Base-by-base conservation (phyloP, 2,113 vertebrate species). In the Hippocampus abdominalis region DNA sequence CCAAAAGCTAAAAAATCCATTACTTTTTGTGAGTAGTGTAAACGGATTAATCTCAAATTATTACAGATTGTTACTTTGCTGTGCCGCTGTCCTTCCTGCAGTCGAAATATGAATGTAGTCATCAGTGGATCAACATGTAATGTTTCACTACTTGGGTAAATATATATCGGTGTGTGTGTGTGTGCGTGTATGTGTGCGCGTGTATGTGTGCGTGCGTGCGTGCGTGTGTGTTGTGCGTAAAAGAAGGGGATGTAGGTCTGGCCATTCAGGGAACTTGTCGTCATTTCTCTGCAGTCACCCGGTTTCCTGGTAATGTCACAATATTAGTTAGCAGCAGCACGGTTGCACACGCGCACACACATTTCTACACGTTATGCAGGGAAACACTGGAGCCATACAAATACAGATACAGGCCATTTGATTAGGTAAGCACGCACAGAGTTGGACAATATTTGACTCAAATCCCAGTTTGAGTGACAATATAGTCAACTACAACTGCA, bases 221-320 rank as follows among this genome's bases (percentile, higher is more conserved):
- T 54, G 53, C 53, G 4, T n/a, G 9, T 10, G 11, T 5, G 54
- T 57, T 11, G 80, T 70, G 68, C 61, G 69, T 74, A 72, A 84
- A 64, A 80, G 80, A 83, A 87, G 80, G 81, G 75, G 85, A 87
- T 85, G 85, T 88, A 87, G 84, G 71, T 84, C 86, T 89, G 91
- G 85, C 80, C 89, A 86, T 92, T 91, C 89, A 89, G 84, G 88
- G 91, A 91, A 92, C 80, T 90, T 84, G 76, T 87, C 70, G 2
- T 59, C 75, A 89, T 78, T 92, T 92, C 90, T 91, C 77, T 87
- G 88, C 86, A 91, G 62, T 84, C 65, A n/a, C 18, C 64, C 60
- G 39, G 29, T 86, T 92, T 91, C 90, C 89, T 91, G 88, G 85
- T 87, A 87, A 76, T 84, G 77, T 87, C 75, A 78, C 84, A 74